Evolutionary conservation across 2,888 invertebrate genomes (phyloP).

Genomic region (Subacronicta megacephala): DNA sequence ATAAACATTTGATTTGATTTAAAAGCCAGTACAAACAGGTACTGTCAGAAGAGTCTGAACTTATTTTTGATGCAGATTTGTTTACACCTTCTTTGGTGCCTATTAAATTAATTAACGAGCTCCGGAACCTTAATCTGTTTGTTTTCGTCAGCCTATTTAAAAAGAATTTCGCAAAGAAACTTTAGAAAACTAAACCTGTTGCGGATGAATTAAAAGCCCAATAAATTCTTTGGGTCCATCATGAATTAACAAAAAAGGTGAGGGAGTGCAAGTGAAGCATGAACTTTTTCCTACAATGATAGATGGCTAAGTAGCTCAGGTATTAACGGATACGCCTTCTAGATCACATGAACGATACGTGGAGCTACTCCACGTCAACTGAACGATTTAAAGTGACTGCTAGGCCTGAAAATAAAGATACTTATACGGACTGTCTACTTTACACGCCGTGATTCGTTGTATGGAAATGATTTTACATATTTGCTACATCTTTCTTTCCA

Average conservation of each 20-base stretch:
- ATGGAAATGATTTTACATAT: slow-evolving; percentile 10
- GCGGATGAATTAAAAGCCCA: slow-evolving; percentile 30
- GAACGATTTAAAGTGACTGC: slow-evolving; percentile 33
- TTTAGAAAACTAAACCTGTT: slow-evolving; percentile 39
- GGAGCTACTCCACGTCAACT: slow-evolving; percentile 44
- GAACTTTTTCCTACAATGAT: slow-evolving; percentile 54
- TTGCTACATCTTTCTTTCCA: slow-evolving; percentile 5
- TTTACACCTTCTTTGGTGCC: slow-evolving; percentile 49
- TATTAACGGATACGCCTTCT: slow-evolving; percentile 43
- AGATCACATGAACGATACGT: slow-evolving; percentile 39
- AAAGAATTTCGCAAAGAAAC: slow-evolving; percentile 48
- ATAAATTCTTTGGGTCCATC: slow-evolving; percentile 13
- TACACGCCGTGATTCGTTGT: slow-evolving; percentile 10
- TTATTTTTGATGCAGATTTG: too few species aligned
- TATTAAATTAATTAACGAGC: slow-evolving; percentile 38
- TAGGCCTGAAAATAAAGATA: slow-evolving; percentile 28
- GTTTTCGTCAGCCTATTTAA: slow-evolving; percentile 25
- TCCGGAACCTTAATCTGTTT: slow-evolving; percentile 37
- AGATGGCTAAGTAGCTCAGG: too few species aligned
- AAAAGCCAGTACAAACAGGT: too few species aligned
- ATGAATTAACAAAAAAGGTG: slow-evolving; percentile 32
- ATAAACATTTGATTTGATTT: too few species aligned
- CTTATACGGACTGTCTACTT: slow-evolving; percentile 45
- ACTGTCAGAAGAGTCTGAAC: too few species aligned
- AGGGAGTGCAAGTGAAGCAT: slow-evolving; percentile 36